Base-by-base conservation (phyloP, 2,113 vertebrate genomes). In the Cinclus cinclus region DNA sequence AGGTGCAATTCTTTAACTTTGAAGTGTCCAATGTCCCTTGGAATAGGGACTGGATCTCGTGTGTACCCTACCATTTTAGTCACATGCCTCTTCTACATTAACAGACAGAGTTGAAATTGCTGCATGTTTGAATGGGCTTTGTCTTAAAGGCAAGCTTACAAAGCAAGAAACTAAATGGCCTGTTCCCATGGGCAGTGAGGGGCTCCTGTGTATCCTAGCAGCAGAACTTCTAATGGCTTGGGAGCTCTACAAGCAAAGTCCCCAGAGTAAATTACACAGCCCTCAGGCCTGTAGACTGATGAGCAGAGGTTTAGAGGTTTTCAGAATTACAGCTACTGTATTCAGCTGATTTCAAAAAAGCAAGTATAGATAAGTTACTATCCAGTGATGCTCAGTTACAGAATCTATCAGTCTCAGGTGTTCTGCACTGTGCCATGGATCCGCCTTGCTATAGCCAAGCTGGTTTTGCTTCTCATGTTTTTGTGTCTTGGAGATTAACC, bases 381-480 rank as follows among this genome's bases (percentile, higher is more conserved):
- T 44, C 4, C 33, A 83, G 35, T 24, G 42, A 3, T 46, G 17
- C 50, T 58, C 30, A 41, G 53, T 53, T 83, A 28, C 49, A 86
- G 22, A 74, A 35, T 87, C 62, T 46, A 0, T 71, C 67, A 33
- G 44, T 81, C 50, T 87, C 68, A 33, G 42, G 46, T 87, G 64
- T 50, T 83, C 65, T 87, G 59, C 44, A 6, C 85, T 47, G 25
- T 63, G 65, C 50, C 21, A 11, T 31, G 41, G 28, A 55, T 87
- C 31, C 0, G 1, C 77, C 42, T 65, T 0, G 0, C 41, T 65
- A 6, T 18, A 28, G 55, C 33, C 55, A 46, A 69, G 42, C 55
- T 10, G 0, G 2, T 77, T 83, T 53, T 81, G 10, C 44, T 21
- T 81, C 50, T 67, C 37, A 21, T n/a, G 19, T 67, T 92, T 47